These are phyloP conservation scores for Mus pahari DNA, from an alignment of 2,113 vertebrate genomes.

Conservation along the genomic window DNA sequence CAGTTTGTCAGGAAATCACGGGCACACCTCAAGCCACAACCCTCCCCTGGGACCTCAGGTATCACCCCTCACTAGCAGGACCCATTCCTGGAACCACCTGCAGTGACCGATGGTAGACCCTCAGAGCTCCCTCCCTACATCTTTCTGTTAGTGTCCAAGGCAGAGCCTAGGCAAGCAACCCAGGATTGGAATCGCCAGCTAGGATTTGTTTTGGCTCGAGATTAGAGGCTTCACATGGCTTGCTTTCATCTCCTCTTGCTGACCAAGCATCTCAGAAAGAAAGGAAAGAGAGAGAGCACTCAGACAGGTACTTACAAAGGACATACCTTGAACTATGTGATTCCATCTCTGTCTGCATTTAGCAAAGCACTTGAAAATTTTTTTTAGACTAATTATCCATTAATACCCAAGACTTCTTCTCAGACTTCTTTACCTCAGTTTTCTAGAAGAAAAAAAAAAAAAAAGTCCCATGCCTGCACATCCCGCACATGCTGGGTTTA, in stretches of 20 bases:
- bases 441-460: neutral
- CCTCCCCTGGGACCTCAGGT: neutral
- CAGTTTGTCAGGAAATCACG: neutral
- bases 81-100: neutral
- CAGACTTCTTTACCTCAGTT: neutral
- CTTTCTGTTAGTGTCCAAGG: neutral
- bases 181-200: neutral
- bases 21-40: neutral
- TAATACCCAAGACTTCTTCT: neutral
- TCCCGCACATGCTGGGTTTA: neutral
- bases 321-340: neutral
- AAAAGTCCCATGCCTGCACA: neutral
- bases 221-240: neutral
- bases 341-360: neutral
- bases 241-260: neutral
- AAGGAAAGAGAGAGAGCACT: neutral
- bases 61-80: neutral
- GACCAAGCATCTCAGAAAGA: neutral
- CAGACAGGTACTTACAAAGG: neutral
- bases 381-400: neutral
- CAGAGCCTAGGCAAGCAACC: neutral
- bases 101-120: neutral
- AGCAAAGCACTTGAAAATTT: neutral
- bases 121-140: neutral
- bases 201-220: neutral